These are phyloP conservation scores for Lordiphosa clarofinis DNA, from an alignment of 1,140 invertebrate genomes.

Conservation along the genomic window DNA sequence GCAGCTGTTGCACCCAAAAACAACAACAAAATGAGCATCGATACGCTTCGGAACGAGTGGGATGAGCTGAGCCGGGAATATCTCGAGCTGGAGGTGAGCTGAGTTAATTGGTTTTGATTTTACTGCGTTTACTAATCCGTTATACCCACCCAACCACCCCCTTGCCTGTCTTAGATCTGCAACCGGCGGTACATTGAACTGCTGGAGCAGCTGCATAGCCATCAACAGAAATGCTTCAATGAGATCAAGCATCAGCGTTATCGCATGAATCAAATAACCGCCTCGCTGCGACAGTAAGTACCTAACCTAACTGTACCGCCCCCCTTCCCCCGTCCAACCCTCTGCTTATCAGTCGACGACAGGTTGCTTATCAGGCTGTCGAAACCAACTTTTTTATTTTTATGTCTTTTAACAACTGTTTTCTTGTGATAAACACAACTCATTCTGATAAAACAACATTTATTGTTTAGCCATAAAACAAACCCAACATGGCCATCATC, in stretches of 20 bases:
- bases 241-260: conserved; percentile 94
- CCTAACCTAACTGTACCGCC: no score
- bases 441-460: not conserved
- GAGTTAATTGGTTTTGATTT: not conserved
- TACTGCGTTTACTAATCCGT: not conserved
- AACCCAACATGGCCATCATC: no score
- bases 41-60: conserved; percentile 82
- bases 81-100: conserved; percentile 83
- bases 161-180: conserved; percentile 81
- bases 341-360: no score
- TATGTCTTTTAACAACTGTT: no score
- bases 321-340: no score
- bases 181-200: conserved; percentile 90
- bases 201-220: conserved; percentile 89
- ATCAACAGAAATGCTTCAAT: conserved; percentile 93
- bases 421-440: no score
- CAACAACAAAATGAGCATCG: conserved; percentile 55
- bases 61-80: conserved; percentile 85
- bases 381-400: no score
- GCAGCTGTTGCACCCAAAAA: conserved; percentile 54
- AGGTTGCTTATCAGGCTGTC: no score
- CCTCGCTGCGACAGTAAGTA: conserved; percentile 88
- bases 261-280: conserved; percentile 89
- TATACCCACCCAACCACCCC: not conserved
- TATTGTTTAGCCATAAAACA: conserved; percentile 15